Evolutionary conservation across 2,113 vertebrate genomes (phyloP).

Genomic region (Chlamydotis undulata): DNA sequence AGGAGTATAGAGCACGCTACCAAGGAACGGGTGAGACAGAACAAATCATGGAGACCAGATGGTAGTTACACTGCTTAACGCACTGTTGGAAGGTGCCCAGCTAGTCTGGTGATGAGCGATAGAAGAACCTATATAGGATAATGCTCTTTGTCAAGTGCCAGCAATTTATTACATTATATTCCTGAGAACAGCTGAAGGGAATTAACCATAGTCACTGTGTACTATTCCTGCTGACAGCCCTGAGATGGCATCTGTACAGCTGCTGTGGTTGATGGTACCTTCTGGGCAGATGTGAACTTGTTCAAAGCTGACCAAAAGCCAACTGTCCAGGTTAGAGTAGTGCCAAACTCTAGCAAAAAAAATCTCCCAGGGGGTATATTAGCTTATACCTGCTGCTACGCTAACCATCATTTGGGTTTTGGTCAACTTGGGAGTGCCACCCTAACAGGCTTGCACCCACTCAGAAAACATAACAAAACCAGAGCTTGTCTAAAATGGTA

Average conservation of each 20-base stretch:
- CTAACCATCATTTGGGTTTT: background rate
- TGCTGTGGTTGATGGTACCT: background rate
- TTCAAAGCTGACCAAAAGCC: background rate
- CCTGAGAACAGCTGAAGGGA: background rate
- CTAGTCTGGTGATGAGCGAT: background rate
- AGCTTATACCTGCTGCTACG: background rate
- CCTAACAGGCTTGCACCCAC: background rate
- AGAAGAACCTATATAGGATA: background rate
- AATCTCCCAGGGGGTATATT: background rate
- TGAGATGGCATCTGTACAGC: background rate
- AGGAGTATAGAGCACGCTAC: background rate
- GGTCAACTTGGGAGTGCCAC: background rate
- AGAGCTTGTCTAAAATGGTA: background rate
- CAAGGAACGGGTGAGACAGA: background rate
- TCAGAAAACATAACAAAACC: background rate
- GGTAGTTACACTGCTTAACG: background rate
- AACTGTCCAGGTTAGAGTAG: fast-evolving
- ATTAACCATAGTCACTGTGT: background rate
- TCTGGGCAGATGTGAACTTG: background rate
- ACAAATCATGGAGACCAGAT: background rate
- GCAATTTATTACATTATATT: background rate
- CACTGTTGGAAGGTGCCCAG: conserved; percentile 15
- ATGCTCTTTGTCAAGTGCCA: background rate
- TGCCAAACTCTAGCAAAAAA: background rate
- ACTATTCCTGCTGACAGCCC: background rate